Evolutionary conservation across 2,888 invertebrate species (phyloP).

Genomic region (Melieria picta): DNA sequence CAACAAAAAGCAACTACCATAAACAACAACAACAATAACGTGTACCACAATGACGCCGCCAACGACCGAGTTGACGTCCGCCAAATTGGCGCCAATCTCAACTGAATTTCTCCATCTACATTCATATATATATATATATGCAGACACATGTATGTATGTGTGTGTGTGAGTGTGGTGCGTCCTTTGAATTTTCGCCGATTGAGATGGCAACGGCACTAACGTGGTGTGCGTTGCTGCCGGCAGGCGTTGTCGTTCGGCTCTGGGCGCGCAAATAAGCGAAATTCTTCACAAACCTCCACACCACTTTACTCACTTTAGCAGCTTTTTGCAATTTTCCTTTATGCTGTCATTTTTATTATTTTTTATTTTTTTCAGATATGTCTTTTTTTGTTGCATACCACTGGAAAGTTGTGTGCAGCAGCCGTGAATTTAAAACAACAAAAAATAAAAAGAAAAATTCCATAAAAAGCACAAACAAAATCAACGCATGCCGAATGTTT

Average conservation of each 20-base stretch:
- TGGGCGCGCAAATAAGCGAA: background rate
- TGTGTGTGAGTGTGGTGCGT: background rate
- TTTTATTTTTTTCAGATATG: background rate
- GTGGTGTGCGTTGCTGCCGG: background rate
- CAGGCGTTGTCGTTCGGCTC: background rate
- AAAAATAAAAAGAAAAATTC: background rate
- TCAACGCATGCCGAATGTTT: background rate
- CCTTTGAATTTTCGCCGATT: background rate
- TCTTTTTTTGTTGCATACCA: background rate
- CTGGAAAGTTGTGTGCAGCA: background rate
- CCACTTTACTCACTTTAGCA: background rate
- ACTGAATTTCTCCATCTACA: conserved; percentile 14
- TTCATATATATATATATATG: background rate
- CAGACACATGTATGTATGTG: background rate
- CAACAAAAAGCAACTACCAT: conserved; percentile 11
- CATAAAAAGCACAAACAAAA: background rate
- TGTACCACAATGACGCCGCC: conserved; percentile 9
- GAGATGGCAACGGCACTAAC: background rate
- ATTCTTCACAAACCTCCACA: background rate
- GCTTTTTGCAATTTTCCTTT: background rate
- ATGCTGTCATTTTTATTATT: background rate
- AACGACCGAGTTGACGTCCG: conserved; percentile 32
- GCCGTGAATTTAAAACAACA: background rate
- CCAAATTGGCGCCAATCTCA: conserved; percentile 33
- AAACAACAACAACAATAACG: conserved; percentile 4